A percentile compares a stretch with the other conserved stretches of the same genome.
These are phyloP conservation scores for Taphrorychus bicolor DNA, from an alignment of 2,888 invertebrate genomes.

Conservation along the genomic window DNA sequence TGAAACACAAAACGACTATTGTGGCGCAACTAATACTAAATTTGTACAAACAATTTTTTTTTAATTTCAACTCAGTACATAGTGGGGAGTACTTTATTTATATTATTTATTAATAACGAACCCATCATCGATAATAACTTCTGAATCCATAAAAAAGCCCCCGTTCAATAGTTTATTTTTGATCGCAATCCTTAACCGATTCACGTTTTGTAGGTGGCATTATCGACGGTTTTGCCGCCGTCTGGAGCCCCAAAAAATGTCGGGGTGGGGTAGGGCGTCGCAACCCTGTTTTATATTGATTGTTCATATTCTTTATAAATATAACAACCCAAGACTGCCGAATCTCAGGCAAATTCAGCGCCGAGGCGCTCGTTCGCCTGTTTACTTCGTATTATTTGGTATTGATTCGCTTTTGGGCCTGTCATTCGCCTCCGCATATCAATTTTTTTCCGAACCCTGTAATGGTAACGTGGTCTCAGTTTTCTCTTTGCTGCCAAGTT, in stretches of 20 bases:
- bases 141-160: no score
- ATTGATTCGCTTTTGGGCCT: conserved; percentile 33
- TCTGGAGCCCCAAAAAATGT: conserved; percentile 25
- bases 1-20: no score
- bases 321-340: conserved; percentile 35
- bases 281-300: conserved; percentile 36
- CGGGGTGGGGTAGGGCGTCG: conserved; percentile 25
- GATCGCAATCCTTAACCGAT: no score
- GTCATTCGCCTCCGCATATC: conserved; percentile 24
- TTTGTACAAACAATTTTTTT: no score
- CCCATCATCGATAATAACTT: no score
- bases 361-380: conserved; percentile 3
- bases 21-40: no score
- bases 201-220: conserved; percentile 14
- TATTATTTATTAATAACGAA: no score
- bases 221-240: conserved; percentile 24
- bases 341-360: conserved; percentile 31
- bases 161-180: no score
- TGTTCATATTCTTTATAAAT: conserved; percentile 41
- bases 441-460: conserved; percentile 1
- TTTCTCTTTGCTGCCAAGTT: no score
- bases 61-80: no score
- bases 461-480: background rate
- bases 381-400: conserved; percentile 31
- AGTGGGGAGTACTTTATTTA: no score